Base-by-base conservation (phyloP, 2,888 invertebrate genomes). In the Heliconius sara region DNA sequence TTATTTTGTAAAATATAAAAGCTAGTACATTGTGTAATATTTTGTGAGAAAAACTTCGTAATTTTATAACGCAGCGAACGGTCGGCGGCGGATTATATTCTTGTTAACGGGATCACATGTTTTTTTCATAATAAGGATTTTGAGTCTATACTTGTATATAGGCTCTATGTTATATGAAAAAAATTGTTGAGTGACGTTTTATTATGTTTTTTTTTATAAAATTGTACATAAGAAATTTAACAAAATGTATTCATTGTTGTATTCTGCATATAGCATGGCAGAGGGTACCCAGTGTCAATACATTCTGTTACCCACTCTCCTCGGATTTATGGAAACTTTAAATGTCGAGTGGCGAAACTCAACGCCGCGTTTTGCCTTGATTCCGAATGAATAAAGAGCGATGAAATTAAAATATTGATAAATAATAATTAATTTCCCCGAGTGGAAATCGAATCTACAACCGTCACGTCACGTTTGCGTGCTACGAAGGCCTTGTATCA, bases 21-120 rank as follows among this genome's bases (percentile, higher is more conserved):
- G 67, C 47, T 72, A 71, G 30, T 78, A 60, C 72, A 78, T 57
- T 73, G 73, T 76, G 76, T 80, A 81, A 79, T 86, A 84, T 85
- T 85, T 85, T 84, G 10, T 82, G 82, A 81, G 82, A 79, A 80
- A 84, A 85, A 84, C 82, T 84, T 83, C 79, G 76, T 84, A 86
- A 85, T 85, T 87, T 85, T 80, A 84, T 84, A 85, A 82, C 83
- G 82, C 84, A 82, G 79, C 74, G 85, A 76, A 75, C 84, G 84
- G 80, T 84, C 83, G 83, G 79, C 82, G 80, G 83, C 81, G 87
- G 88, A 88, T 89, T 89, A 89, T 82, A 81, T 79, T 84, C 83
- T 85, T 84, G 81, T 86, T 85, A 86, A 82, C 85, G 82, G 82
- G 85, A 84, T 77, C 80, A 81, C 83, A 84, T 86, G 84, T 86